These are phyloP conservation scores for Nylanderia fulva DNA, from an alignment of 1,140 invertebrate species.

Conservation along the genomic window DNA sequence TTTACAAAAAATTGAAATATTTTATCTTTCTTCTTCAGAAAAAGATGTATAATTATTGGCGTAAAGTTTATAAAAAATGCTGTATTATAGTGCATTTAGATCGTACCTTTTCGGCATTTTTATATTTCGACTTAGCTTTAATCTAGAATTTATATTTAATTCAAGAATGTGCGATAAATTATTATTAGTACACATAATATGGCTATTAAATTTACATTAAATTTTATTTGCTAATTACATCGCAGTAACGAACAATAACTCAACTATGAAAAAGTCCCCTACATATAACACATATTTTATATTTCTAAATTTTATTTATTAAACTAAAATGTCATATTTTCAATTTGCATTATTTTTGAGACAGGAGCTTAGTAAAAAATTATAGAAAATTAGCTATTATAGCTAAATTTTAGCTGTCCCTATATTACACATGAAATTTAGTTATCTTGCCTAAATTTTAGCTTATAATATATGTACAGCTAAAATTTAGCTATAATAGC, in stretches of 20 bases:
- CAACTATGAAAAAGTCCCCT: neutral
- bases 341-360: neutral
- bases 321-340: neutral
- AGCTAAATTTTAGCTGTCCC: too few relatives aligned
- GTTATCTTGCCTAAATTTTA: too few relatives aligned
- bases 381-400: too few relatives aligned
- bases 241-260: neutral
- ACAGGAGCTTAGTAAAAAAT: neutral
- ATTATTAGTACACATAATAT: too few relatives aligned
- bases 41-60: neutral
- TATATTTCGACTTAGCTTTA: constrained; percentile 8
- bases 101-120: neutral
- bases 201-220: neutral
- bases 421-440: too few relatives aligned
- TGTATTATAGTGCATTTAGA: too few relatives aligned
- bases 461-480: too few relatives aligned
- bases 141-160: constrained; percentile 22
- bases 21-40: neutral
- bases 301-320: neutral
- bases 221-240: neutral
- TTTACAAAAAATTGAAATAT: too few relatives aligned
- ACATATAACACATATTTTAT: too few relatives aligned
- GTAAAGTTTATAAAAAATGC: neutral
- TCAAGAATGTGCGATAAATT: neutral
- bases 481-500: too few relatives aligned